Percentiles rank a stretch among this genome's conserved stretches.
These are phyloP conservation scores for Clamator glandarius DNA, from an alignment of 2,797 vertebrate genomes.

Conservation along the genomic window DNA sequence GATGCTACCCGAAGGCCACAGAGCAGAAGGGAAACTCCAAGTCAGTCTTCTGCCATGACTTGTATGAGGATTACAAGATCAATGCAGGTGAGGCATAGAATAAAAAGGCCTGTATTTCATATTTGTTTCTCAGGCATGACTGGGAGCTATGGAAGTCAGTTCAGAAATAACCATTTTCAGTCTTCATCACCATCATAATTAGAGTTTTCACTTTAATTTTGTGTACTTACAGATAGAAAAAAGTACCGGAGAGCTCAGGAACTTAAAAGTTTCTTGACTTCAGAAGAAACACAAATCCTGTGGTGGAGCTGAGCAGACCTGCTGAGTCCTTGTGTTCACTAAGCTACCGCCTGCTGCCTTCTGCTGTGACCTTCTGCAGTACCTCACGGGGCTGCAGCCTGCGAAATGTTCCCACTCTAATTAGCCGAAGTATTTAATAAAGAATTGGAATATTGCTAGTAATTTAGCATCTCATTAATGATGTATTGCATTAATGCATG, in stretches of 20 bases:
- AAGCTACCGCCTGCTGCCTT: neutral
- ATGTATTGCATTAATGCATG: constrained; percentile 47
- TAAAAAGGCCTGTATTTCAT: neutral
- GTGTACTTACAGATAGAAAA: neutral
- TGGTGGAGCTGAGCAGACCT: neutral
- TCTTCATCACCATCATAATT: neutral
- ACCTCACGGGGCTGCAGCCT: neutral
- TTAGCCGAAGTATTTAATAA: constrained; percentile 75
- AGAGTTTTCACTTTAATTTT: neutral
- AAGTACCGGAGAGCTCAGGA: neutral
- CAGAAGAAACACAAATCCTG: neutral
- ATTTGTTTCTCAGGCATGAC: neutral
- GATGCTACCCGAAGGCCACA: neutral
- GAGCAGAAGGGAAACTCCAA: neutral
- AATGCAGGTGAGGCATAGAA: neutral
- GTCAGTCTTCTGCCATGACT: neutral
- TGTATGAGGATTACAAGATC: neutral
- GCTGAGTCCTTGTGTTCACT: neutral
- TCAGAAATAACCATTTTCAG: neutral
- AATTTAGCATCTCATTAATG: constrained; percentile 73
- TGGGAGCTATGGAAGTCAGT: neutral
- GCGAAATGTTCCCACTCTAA: constrained; percentile 50
- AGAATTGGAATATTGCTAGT: constrained; percentile 67
- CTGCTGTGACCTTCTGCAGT: constrained; percentile 45
- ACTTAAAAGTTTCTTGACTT: neutral